Evolutionary conservation across 2,888 invertebrate genomes (phyloP).

Genomic region (Drosophila yooni): DNA sequence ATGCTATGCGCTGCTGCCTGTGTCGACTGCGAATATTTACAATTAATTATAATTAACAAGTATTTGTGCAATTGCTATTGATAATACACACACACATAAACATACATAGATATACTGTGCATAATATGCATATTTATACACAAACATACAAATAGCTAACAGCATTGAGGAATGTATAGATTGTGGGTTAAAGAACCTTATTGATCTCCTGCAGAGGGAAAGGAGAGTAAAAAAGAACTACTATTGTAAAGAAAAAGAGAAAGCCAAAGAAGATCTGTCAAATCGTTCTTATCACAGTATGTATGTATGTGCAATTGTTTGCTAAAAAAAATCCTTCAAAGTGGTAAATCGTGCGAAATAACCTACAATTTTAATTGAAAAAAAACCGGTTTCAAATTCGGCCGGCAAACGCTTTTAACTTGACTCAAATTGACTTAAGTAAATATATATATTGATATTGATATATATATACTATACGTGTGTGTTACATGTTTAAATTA

Average conservation of each 20-base stretch:
- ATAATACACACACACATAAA: conserved; percentile 12
- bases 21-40: conserved; percentile 32
- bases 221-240: not conserved
- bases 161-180: not conserved
- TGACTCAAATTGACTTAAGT: conserved; percentile 3
- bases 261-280: not conserved
- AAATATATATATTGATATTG: conserved; percentile 1
- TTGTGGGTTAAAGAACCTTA: not conserved
- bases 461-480: not conserved
- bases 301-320: not conserved
- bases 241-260: not conserved
- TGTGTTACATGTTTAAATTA: not conserved
- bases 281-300: not conserved
- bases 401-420: conserved; percentile 6
- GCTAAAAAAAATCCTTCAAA: not conserved
- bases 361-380: not conserved
- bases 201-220: not conserved
- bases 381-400: conserved; percentile 21
- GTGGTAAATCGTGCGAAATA: not conserved
- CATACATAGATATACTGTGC: not conserved
- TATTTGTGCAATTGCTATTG: conserved; percentile 36
- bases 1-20: conserved; percentile 1
- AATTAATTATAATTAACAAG: conserved; percentile 44
- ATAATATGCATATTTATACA: not conserved
- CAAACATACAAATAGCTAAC: not conserved